Conservation (phyloP, 2,888 invertebrate genomes). For the Thecophora atra region DNA sequence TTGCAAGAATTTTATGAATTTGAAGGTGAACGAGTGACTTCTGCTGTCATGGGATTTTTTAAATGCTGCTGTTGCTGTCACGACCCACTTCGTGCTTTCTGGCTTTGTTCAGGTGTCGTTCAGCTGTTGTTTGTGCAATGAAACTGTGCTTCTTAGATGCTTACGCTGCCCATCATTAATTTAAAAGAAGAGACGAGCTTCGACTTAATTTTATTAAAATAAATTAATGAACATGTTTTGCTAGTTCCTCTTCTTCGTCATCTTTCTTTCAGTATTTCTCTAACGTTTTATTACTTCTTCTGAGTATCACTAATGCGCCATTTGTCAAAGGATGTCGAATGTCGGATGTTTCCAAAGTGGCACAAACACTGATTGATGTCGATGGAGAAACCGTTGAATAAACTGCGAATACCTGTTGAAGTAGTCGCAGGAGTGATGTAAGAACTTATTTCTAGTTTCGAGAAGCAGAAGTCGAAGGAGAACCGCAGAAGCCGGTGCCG, state of each 20-base stretch:
- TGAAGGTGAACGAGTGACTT: no score
- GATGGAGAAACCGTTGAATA: background rate
- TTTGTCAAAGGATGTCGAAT: slow-evolving; percentile 27
- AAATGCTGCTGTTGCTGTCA: no score
- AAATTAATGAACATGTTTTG: slow-evolving; percentile 24
- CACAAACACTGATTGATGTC: slow-evolving; percentile 28
- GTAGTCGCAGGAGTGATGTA: background rate
- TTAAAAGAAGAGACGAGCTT: background rate
- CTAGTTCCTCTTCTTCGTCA: background rate
- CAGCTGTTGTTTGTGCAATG: no score
- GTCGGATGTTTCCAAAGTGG: slow-evolving; percentile 15
- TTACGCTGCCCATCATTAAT: no score
- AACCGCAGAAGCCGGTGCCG: no score
- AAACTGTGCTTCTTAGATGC: no score
- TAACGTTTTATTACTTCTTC: background rate
- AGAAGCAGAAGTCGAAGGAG: background rate
- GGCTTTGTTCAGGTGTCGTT: no score
- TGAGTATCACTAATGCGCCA: slow-evolving; percentile 3
- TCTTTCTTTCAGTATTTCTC: background rate
- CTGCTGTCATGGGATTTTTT: no score
- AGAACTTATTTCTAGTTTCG: no score
- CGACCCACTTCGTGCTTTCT: no score
- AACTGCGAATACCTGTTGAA: background rate
- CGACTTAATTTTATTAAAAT: slow-evolving; percentile 8
- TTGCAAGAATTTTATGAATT: no score